These are phyloP conservation scores for Lepidostoma basale DNA, from an alignment of 1,140 invertebrate genomes.

Conservation along the genomic window DNA sequence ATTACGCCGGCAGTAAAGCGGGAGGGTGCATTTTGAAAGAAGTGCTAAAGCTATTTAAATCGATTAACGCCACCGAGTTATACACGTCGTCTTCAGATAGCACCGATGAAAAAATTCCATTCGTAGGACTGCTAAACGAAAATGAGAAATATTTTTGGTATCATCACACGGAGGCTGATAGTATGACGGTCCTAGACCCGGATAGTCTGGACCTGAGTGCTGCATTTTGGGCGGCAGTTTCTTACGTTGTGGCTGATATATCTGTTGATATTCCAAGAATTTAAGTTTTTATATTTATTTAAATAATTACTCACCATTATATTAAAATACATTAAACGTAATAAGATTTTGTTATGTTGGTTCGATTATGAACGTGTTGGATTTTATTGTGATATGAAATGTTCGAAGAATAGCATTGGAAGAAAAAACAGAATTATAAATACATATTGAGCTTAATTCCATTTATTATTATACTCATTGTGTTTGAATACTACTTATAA, in stretches of 20 bases:
- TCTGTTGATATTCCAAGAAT: constrained; percentile 63
- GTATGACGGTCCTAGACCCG: constrained; percentile 70
- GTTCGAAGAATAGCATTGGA: too few relatives aligned
- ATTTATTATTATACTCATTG: too few relatives aligned
- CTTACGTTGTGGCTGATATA: constrained; percentile 72
- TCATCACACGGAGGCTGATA: constrained; percentile 76
- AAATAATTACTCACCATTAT: too few relatives aligned
- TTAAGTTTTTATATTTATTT: too few relatives aligned
- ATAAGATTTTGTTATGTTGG: too few relatives aligned
- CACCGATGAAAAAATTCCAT: constrained; percentile 65
- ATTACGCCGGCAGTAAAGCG: constrained; percentile 58
- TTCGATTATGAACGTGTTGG: too few relatives aligned
- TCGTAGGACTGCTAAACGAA: constrained; percentile 64
- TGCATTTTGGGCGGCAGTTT: constrained; percentile 70
- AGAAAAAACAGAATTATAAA: too few relatives aligned
- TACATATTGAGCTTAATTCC: too few relatives aligned
- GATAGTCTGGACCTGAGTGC: constrained; percentile 67
- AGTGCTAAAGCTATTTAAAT: constrained; percentile 59
- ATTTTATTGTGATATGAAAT: too few relatives aligned
- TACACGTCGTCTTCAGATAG: constrained; percentile 55
- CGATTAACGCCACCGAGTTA: constrained; percentile 42
- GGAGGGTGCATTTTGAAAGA: constrained; percentile 66
- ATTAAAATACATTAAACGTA: too few relatives aligned
- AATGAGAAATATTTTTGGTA: constrained; percentile 77
- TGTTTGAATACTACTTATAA: too few relatives aligned